A percentile compares a stretch with the other conserved stretches of the same genome.
Conservation (phyloP, 1,140 invertebrate species). For the Agraylea sexmaculata region DNA sequence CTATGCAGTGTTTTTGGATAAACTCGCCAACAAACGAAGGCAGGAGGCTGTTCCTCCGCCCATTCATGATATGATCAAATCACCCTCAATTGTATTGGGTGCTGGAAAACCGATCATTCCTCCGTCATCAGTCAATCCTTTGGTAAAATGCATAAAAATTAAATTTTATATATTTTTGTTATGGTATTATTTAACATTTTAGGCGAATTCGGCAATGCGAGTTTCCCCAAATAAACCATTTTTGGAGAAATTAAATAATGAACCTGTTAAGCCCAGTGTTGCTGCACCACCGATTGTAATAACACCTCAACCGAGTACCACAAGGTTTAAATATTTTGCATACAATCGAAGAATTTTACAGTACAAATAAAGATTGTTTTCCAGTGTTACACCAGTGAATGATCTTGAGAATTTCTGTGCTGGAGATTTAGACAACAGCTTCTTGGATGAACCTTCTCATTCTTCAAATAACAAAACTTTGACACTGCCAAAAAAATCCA, state of each 20-base stretch:
- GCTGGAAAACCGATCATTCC: conserved; percentile 34
- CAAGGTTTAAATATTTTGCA: background rate
- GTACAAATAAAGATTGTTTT: background rate
- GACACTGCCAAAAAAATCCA: conserved; percentile 11
- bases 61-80: conserved; percentile 29
- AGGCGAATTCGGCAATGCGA: conserved; percentile 6
- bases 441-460: conserved; percentile 65
- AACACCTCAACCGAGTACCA: too few relatives aligned
- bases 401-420: conserved; percentile 78
- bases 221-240: conserved; percentile 20
- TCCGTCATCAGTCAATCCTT: conserved; percentile 30
- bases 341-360: background rate
- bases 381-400: conserved; percentile 26
- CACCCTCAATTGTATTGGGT: conserved; percentile 33
- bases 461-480: conserved; percentile 28
- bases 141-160: conserved; percentile 26
- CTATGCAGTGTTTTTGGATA: conserved; percentile 74
- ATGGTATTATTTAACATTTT: background rate
- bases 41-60: conserved; percentile 48
- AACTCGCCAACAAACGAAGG: conserved; percentile 56
- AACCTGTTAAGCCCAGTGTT: conserved; percentile 1
- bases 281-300: background rate
- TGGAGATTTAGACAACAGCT: conserved; percentile 63
- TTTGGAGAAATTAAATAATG: background rate
- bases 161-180: conserved; percentile 1